Conservation (phyloP, 2,888 invertebrate genomes). For the Philaethria dido region DNA sequence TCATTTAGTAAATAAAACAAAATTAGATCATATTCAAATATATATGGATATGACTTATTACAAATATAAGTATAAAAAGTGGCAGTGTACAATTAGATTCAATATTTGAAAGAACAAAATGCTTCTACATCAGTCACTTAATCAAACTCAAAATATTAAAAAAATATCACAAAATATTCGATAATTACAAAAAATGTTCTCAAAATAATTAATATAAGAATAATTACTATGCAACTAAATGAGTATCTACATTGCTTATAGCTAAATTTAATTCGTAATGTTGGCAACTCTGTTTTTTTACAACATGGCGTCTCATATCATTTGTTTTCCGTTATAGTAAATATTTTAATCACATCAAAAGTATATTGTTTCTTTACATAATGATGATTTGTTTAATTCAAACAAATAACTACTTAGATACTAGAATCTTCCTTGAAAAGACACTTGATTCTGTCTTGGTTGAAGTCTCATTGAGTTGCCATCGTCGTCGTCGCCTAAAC, state of each 20-base stretch:
- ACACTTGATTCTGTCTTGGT: conserved; percentile 86
- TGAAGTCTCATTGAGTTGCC: conserved; percentile 89
- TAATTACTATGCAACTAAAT: conserved; percentile 50
- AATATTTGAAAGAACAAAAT: conserved; percentile 52
- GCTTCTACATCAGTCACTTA: conserved; percentile 37
- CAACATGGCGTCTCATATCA: background rate
- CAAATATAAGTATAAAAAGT: conserved; percentile 50
- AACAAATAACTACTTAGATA: conserved; percentile 38
- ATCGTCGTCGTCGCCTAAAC: conserved; percentile 86
- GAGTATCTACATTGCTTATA: conserved; percentile 62
- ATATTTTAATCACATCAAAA: background rate
- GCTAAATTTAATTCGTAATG: conserved; percentile 51
- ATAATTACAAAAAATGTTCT: conserved; percentile 45
- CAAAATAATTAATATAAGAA: conserved; percentile 45
- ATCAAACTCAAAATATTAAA: conserved; percentile 44
- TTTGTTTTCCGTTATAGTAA: conserved; percentile 5
- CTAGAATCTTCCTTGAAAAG: conserved; percentile 80
- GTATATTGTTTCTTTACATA: background rate
- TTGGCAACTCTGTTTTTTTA: conserved; percentile 60
- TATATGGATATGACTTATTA: conserved; percentile 47
- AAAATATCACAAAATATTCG: conserved; percentile 71
- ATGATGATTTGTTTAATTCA: background rate
- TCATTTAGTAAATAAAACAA: conserved; percentile 43
- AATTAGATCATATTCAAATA: conserved; percentile 37
- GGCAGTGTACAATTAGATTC: conserved; percentile 74